These are phyloP conservation scores for Craseonycteris thonglongyai DNA, from an alignment of 2,113 vertebrate species.

Conservation along the genomic window DNA sequence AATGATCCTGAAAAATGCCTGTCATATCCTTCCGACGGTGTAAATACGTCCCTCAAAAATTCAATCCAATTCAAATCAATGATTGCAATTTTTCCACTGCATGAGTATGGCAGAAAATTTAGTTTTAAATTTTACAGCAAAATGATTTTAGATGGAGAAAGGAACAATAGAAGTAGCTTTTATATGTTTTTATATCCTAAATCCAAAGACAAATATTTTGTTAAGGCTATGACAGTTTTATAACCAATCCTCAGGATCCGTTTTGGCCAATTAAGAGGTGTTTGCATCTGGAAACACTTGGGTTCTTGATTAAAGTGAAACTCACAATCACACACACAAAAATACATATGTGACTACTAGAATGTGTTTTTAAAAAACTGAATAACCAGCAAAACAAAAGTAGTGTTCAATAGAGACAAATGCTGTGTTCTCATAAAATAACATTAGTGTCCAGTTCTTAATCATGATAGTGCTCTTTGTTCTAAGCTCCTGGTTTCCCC, in stretches of 20 bases:
- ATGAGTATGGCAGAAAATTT: not conserved
- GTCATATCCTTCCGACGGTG: not conserved
- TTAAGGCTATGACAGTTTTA: not conserved
- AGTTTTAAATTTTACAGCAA: slow-evolving; percentile 29
- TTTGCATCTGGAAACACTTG: not conserved
- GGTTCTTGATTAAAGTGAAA: not conserved
- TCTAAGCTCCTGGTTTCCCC: not conserved
- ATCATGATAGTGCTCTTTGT: not conserved
- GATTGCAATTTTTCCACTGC: slow-evolving; percentile 2
- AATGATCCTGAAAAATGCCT: slow-evolving; percentile 12
- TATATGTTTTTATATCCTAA: not conserved
- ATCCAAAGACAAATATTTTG: not conserved
- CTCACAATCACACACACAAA: not conserved
- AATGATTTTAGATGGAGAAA: slow-evolving; percentile 36
- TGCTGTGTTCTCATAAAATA: not conserved
- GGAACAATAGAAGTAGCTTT: not conserved
- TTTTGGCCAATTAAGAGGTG: not conserved
- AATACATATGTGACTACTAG: not conserved
- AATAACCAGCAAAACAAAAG: slow-evolving; percentile 6
- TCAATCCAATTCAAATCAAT: not conserved
- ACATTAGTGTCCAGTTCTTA: not conserved
- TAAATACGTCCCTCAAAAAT: slow-evolving; percentile 2
- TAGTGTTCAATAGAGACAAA: not conserved
- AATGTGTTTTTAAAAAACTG: not conserved
- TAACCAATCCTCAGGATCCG: not conserved